phyloP scores from a whole-genome alignment of 2,888 invertebrate species.

The Julus scandinavius region DNA sequence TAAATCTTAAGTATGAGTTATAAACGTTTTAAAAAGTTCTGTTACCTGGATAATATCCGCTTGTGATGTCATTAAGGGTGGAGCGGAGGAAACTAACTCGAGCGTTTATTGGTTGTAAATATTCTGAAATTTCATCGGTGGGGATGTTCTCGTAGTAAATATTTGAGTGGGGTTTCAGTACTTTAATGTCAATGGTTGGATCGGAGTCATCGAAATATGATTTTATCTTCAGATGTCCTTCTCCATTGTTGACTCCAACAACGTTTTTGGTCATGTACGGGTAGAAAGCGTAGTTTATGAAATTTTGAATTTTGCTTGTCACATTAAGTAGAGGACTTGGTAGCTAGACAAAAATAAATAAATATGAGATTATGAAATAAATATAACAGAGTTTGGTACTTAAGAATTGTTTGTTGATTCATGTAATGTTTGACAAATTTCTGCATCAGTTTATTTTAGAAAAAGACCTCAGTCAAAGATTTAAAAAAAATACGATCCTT shows the following conservation, averaged over 20 bases:
- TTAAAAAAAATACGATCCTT: constrained; percentile 14
- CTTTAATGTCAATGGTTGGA: constrained; percentile 56
- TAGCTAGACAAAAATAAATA: constrained; percentile 52
- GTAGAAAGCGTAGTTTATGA: constrained; percentile 55
- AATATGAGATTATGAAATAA: constrained; percentile 17
- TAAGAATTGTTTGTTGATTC: no score
- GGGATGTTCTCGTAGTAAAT: constrained; percentile 58
- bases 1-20: background rate
- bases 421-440: no score
- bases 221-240: constrained; percentile 51
- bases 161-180: constrained; percentile 58
- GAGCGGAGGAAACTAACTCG: background rate
- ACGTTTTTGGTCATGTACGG: constrained; percentile 47
- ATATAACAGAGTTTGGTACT: no score
- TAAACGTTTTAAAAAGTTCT: background rate
- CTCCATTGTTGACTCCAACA: constrained; percentile 48
- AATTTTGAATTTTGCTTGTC: constrained; percentile 56
- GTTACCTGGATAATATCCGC: constrained; percentile 50
- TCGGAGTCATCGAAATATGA: background rate
- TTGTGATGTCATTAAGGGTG: constrained; percentile 36
- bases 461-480: background rate
- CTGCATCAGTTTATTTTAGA: no score
- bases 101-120: constrained; percentile 27
- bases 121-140: background rate
- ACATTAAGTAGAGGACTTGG: constrained; percentile 54